Percentiles rank a stretch among this genome's conserved stretches.
Evolutionary conservation across 2,797 vertebrate genomes (phyloP).

Genomic region (Rallus crepitans): DNA sequence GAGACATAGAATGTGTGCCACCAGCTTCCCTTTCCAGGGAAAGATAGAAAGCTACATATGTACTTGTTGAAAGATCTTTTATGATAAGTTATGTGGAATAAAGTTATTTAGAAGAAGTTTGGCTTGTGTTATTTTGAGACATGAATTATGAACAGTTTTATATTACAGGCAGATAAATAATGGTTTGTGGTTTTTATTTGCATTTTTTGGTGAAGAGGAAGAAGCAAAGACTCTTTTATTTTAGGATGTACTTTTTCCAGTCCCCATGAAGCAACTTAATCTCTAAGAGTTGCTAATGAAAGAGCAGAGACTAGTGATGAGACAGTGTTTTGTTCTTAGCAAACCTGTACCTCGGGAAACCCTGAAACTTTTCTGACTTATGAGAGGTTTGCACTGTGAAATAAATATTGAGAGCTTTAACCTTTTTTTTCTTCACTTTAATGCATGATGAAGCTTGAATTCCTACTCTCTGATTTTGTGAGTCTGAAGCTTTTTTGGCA

Average conservation of each 20-base stretch:
- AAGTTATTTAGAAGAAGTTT: not conserved
- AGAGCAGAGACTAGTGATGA: not conserved
- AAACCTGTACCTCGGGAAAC: not conserved
- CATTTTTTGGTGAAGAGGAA: not conserved
- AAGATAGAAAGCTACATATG: not conserved
- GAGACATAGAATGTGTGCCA: not conserved
- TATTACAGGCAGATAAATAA: not conserved
- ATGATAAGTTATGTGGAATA: not conserved
- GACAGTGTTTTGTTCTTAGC: not conserved
- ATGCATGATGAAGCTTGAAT: constrained; percentile 14
- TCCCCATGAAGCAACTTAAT: not conserved
- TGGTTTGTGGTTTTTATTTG: not conserved
- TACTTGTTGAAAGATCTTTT: not conserved
- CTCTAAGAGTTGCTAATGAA: not conserved
- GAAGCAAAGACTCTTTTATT: not conserved
- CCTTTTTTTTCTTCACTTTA: constrained; percentile 1
- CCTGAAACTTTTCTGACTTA: not conserved
- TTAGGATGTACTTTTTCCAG: not conserved
- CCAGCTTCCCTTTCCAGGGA: not conserved
- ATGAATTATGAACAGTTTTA: not conserved
- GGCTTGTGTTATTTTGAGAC: not conserved
- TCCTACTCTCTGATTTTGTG: constrained; percentile 51
- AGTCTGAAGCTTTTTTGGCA: constrained; percentile 65
- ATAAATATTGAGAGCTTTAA: not conserved
- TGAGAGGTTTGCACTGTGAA: not conserved